Percentiles rank a stretch among this genome's conserved stretches.
Conservation (phyloP, 1,140 invertebrate genomes). For the Homalodisca vitripennis region DNA sequence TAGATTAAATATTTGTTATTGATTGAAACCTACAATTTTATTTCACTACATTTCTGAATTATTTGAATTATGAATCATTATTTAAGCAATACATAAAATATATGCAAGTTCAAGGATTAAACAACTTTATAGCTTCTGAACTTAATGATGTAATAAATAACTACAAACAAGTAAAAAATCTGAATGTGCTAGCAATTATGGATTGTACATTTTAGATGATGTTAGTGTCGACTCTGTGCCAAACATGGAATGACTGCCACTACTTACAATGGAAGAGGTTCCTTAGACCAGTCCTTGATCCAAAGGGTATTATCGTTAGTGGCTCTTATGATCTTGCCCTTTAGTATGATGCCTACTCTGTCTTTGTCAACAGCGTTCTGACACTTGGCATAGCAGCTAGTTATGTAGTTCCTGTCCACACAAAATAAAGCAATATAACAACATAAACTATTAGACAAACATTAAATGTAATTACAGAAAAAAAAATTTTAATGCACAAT, state of each 20-base stretch:
- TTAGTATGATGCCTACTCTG: conserved; percentile 89
- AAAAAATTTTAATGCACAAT: not conserved
- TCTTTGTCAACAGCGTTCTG: conserved; percentile 85
- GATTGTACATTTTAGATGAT: conserved; percentile 20
- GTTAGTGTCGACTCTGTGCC: too few species aligned
- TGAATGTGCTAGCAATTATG: not conserved
- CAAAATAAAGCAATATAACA: not conserved
- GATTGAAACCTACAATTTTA: too few species aligned
- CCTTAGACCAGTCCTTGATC: conserved; percentile 89
- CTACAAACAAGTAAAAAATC: too few species aligned
- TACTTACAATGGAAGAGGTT: conserved; percentile 69
- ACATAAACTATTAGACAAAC: not conserved
- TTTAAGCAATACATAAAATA: too few species aligned
- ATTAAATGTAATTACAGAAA: not conserved
- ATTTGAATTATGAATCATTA: not conserved
- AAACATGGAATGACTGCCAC: too few species aligned
- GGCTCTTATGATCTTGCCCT: conserved; percentile 87
- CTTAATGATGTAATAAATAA: too few species aligned
- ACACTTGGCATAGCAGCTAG: conserved; percentile 88
- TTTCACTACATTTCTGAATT: not conserved
- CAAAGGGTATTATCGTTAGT: conserved; percentile 81
- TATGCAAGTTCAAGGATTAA: too few species aligned
- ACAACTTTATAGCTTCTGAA: too few species aligned
- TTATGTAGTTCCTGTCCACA: conserved; percentile 76
- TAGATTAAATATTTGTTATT: too few species aligned